These are phyloP conservation scores for Carassius carassius DNA, from an alignment of 2,113 vertebrate species.

Conservation along the genomic window DNA sequence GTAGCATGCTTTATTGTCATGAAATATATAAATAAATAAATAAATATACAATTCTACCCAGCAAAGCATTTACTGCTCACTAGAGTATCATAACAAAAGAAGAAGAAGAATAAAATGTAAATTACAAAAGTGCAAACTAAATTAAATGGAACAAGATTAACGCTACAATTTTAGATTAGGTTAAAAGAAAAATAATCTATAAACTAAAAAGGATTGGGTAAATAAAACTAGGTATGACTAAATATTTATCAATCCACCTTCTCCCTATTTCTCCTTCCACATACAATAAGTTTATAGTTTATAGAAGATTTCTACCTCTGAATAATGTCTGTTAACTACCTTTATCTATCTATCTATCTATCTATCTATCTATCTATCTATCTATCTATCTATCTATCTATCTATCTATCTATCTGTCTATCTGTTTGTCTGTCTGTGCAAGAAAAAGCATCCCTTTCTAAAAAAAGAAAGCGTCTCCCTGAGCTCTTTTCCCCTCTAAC, in stretches of 20 bases:
- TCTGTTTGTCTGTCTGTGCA: background rate
- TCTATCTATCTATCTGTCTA: background rate
- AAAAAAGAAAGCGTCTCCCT: constrained; percentile 7
- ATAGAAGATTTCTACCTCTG: background rate
- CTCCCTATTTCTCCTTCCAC: background rate
- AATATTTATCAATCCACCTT: background rate
- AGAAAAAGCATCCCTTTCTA: background rate
- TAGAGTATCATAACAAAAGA: background rate
- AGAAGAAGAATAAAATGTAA: background rate
- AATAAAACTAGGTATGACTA: background rate
- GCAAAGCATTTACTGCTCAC: background rate
- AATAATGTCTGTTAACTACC: background rate
- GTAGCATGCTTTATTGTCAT: background rate
- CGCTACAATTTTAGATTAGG: background rate
- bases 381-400: no score
- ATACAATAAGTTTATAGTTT: background rate
- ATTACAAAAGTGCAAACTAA: background rate
- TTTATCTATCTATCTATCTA: background rate
- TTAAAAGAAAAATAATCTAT: background rate
- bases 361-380: no score
- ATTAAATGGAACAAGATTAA: background rate
- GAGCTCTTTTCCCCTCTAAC: constrained; percentile 10
- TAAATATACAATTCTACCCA: no score
- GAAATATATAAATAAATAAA: no score
- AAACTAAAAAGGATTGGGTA: background rate